Conservation (phyloP, 2,113 vertebrate species). For the Cisticola juncidis region DNA sequence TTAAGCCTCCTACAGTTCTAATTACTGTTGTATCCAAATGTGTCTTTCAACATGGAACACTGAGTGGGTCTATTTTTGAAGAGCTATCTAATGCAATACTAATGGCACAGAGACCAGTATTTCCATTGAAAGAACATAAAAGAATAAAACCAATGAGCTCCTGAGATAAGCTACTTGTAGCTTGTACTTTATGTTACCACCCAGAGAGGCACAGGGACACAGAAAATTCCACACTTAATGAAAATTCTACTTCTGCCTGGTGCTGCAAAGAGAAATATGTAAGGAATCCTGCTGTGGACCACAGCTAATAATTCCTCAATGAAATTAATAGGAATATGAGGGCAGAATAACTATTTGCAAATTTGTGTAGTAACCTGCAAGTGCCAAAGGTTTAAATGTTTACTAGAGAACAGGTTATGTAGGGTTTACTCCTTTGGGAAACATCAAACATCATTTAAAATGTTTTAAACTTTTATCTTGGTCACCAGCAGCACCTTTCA, state of each 20-base stretch:
- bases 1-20: not conserved
- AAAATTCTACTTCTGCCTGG: not conserved
- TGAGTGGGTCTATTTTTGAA: not conserved
- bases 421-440: not conserved
- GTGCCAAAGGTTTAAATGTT: not conserved
- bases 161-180: not conserved
- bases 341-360: not conserved
- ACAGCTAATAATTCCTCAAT: not conserved
- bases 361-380: not conserved
- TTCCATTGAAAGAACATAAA: not conserved
- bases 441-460: not conserved
- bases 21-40: not conserved
- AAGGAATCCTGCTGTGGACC: not conserved
- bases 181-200: not conserved
- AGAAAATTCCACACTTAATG: not conserved
- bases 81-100: not conserved
- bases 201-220: not conserved
- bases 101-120: not conserved
- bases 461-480: not conserved
- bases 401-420: not conserved
- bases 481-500: not conserved
- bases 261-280: not conserved
- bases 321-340: not conserved
- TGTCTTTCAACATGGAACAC: not conserved
- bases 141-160: not conserved